Evolutionary conservation across 1,140 invertebrate species (phyloP).

Genomic region (Diorhabda elongata): DNA sequence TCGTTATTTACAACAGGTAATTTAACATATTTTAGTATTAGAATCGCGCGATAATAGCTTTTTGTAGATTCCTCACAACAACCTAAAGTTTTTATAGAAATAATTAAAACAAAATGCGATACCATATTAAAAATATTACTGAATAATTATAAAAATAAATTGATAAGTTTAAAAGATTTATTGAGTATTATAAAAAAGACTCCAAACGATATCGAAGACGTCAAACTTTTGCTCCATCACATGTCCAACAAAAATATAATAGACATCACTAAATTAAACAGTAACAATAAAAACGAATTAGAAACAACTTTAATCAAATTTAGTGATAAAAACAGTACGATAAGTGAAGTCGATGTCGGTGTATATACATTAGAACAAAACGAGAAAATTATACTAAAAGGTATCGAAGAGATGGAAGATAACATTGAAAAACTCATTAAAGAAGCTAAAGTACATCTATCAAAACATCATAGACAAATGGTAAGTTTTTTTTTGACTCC

Average conservation of each 20-base stretch:
- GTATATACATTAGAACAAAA: conserved; percentile 44
- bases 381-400: conserved; percentile 42
- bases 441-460: conserved; percentile 44
- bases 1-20: conserved; percentile 26
- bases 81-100: conserved; percentile 33
- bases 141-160: conserved; percentile 36
- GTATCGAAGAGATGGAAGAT: conserved; percentile 44
- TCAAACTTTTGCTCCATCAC: conserved; percentile 38
- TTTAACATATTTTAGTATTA: neutral
- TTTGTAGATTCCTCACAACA: conserved; percentile 11
- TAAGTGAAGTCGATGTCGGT: conserved; percentile 42
- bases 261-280: conserved; percentile 20
- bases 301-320: conserved; percentile 41
- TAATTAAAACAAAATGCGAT: conserved; percentile 31
- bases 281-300: conserved; percentile 21
- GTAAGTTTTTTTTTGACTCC: conserved; percentile 25
- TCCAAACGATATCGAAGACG: conserved; percentile 24
- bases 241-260: conserved; percentile 33
- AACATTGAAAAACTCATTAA: conserved; percentile 37
- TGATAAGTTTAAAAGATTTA: conserved; percentile 36
- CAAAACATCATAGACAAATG: conserved; percentile 42
- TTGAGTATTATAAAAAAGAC: conserved; percentile 25
- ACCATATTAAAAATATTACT: conserved; percentile 26
- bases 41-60: neutral
- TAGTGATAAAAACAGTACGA: conserved; percentile 26